A percentile compares a stretch with the other conserved stretches of the same genome.
Conservation (phyloP, 2,888 invertebrate genomes). For the Ametastegia equiseti region DNA sequence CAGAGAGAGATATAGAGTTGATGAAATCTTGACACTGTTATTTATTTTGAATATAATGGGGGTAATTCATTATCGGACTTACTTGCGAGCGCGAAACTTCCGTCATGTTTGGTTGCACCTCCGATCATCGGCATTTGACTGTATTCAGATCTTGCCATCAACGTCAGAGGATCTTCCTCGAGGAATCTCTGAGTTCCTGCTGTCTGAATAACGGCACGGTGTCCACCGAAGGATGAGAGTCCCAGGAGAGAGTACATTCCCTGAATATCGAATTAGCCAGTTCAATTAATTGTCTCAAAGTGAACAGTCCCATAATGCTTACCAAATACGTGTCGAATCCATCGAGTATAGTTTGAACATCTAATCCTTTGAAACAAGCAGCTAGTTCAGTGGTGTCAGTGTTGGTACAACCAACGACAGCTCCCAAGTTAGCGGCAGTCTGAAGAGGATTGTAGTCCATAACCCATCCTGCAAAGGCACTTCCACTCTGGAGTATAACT, state of each 20-base stretch:
- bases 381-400: slow-evolving; percentile 54
- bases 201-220: slow-evolving; percentile 63
- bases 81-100: slow-evolving; percentile 76
- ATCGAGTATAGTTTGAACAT: slow-evolving; percentile 58
- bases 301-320: slow-evolving; percentile 13
- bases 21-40: background rate
- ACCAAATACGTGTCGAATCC: slow-evolving; percentile 61
- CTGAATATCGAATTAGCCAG: background rate
- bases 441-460: slow-evolving; percentile 65
- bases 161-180: slow-evolving; percentile 58
- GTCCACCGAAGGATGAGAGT: slow-evolving; percentile 56
- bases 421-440: slow-evolving; percentile 62
- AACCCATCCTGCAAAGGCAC: slow-evolving; percentile 73
- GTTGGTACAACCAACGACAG: slow-evolving; percentile 57
- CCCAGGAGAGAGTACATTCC: background rate
- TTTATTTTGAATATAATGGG: too few relatives aligned
- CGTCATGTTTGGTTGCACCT: slow-evolving; percentile 77
- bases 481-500: slow-evolving; percentile 74
- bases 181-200: slow-evolving; percentile 61
- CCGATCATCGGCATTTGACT: slow-evolving; percentile 75
- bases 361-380: slow-evolving; percentile 58
- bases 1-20: too few relatives aligned
- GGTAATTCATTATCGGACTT: slow-evolving; percentile 51
- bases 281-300: background rate
- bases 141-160: slow-evolving; percentile 54